A percentile compares a stretch with the other conserved stretches of the same genome.
Conservation (phyloP, 1,140 invertebrate genomes). For the Saccostrea cuccullata region DNA sequence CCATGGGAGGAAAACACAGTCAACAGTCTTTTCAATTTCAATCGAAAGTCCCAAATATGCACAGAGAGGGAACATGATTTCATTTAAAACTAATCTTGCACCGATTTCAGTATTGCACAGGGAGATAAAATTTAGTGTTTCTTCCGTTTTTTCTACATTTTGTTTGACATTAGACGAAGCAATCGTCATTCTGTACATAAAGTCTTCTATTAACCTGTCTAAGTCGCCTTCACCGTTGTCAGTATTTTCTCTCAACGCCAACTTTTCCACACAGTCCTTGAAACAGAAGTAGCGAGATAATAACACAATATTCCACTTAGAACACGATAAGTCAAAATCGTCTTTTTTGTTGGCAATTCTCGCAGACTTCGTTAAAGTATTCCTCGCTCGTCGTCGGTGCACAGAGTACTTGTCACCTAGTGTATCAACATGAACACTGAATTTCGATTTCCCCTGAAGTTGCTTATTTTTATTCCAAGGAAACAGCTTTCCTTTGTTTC, state of each 20-base stretch:
- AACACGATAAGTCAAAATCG: slow-evolving; percentile 8
- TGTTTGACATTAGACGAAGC: background rate
- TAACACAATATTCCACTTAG: slow-evolving; percentile 13
- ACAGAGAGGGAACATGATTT: background rate
- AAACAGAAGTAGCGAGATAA: slow-evolving; percentile 24
- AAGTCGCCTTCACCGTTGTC: background rate
- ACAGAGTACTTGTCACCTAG: background rate
- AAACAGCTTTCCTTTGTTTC: background rate
- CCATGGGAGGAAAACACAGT: background rate
- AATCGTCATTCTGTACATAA: background rate
- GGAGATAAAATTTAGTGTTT: background rate
- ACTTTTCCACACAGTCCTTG: background rate
- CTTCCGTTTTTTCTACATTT: background rate
- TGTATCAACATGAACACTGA: background rate
- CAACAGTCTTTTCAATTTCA: background rate
- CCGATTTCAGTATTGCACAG: background rate
- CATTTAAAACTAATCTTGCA: slow-evolving; percentile 7
- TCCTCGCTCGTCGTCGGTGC: background rate
- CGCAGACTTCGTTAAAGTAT: background rate
- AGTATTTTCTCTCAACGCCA: background rate
- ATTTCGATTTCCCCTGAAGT: background rate
- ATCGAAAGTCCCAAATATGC: background rate
- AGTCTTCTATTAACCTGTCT: background rate
- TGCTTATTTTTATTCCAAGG: background rate
- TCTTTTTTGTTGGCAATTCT: slow-evolving; percentile 4